A percentile compares a stretch with the other conserved stretches of the same genome.
These are phyloP conservation scores for Otolemur crassicaudatus DNA, from an alignment of 2,797 vertebrate genomes.

Conservation along the genomic window DNA sequence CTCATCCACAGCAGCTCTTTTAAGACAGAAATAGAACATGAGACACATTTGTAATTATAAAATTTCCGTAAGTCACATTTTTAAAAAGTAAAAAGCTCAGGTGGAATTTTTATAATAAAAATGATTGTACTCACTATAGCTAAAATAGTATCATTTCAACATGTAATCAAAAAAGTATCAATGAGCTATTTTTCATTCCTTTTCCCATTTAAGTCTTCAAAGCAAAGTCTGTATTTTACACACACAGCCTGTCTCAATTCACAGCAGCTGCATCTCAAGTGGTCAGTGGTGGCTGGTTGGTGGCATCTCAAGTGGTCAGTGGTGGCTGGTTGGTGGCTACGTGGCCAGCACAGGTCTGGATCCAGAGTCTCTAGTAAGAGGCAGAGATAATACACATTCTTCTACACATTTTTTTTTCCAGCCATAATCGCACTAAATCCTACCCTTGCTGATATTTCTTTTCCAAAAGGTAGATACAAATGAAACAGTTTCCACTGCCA, in stretches of 20 bases:
- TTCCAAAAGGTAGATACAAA: neutral
- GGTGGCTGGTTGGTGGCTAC: too few species aligned
- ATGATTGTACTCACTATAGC: neutral
- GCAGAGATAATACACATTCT: neutral
- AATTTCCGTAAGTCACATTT: neutral
- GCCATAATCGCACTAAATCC: fast-evolving
- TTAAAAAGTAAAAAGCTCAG: neutral
- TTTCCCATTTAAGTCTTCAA: neutral
- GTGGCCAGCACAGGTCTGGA: neutral
- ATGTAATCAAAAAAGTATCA: neutral
- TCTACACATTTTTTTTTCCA: neutral
- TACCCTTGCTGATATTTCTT: neutral
- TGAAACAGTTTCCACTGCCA: neutral
- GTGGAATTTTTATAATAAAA: neutral
- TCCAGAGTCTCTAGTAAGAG: fast-evolving
- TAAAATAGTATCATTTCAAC: neutral
- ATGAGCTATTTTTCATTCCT: neutral
- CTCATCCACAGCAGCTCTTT: neutral
- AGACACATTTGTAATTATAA: neutral
- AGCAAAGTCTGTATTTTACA: neutral
- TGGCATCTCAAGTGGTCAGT: neutral
- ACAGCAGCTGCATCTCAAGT: neutral
- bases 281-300: neutral
- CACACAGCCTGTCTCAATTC: fast-evolving
- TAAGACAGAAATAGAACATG: neutral